Conservation (phyloP, 2,797 vertebrate genomes). For the Propithecus perrieri region DNA sequence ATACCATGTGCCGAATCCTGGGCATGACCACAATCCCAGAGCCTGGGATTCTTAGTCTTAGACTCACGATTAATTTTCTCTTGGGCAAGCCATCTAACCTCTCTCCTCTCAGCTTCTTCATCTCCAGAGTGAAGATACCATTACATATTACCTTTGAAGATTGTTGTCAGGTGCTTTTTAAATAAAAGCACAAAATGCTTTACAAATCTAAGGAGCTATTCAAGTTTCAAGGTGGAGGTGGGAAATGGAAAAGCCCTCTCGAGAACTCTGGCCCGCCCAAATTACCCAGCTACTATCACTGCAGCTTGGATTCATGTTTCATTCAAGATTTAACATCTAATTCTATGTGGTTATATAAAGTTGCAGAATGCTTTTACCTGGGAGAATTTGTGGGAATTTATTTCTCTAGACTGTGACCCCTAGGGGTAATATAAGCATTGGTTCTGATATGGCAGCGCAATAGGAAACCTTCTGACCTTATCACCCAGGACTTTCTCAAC, state of each 20-base stretch:
- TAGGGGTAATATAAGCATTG: background rate
- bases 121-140: background rate
- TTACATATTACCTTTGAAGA: background rate
- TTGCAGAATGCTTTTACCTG: background rate
- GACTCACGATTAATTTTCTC: background rate
- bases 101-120: background rate
- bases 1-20: background rate
- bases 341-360: background rate
- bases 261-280: background rate
- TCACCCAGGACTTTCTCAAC: background rate
- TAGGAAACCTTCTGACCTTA: background rate
- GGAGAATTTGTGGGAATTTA: background rate
- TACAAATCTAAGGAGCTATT: background rate
- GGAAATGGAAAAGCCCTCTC: background rate
- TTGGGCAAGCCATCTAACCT: background rate
- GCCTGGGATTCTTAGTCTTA: background rate
- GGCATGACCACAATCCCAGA: fast-evolving
- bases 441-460: background rate
- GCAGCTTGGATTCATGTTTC: background rate
- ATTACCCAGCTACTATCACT: background rate
- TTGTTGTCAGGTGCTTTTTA: background rate
- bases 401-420: conserved; percentile 14
- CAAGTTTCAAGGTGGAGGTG: background rate
- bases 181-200: background rate
- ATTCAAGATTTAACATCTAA: background rate